Conservation (phyloP, 1,140 invertebrate genomes). For the Bombus pascuorum region DNA sequence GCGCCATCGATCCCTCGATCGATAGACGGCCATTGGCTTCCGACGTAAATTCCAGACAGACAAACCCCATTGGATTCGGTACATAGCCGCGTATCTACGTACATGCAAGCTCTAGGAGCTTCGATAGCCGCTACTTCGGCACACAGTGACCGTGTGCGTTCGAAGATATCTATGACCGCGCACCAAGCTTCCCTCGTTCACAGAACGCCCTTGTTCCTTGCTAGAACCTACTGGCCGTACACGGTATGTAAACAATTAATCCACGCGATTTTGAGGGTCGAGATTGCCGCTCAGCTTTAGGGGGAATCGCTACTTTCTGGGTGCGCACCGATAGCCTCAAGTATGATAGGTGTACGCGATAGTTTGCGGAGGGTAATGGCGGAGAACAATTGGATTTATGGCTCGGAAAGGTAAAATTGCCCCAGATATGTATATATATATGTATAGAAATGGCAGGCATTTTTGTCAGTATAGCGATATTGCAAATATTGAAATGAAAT, state of each 20-base stretch:
- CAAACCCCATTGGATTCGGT: constrained; percentile 37
- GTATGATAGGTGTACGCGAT: neutral
- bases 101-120: constrained; percentile 18
- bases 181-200: neutral
- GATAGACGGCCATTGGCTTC: constrained; percentile 47
- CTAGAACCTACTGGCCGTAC: neutral
- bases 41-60: constrained; percentile 34
- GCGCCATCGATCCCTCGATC: constrained; percentile 48
- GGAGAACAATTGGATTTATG: neutral
- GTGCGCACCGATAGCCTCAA: neutral
- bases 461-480: too few species aligned
- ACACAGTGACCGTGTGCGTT: constrained; percentile 1
- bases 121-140: neutral
- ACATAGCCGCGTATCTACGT: constrained; percentile 14
- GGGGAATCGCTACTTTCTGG: neutral
- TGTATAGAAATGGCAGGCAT: too few species aligned
- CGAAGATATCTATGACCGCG: neutral
- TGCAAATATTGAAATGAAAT: too few species aligned
- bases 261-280: neutral
- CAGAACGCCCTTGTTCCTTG: neutral
- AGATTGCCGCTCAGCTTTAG: neutral
- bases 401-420: too few species aligned
- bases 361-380: neutral
- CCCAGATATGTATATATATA: too few species aligned
- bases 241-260: constrained; percentile 20